phyloP scores from a whole-genome alignment of 2,113 vertebrate genomes.

The Rutilus rutilus region DNA sequence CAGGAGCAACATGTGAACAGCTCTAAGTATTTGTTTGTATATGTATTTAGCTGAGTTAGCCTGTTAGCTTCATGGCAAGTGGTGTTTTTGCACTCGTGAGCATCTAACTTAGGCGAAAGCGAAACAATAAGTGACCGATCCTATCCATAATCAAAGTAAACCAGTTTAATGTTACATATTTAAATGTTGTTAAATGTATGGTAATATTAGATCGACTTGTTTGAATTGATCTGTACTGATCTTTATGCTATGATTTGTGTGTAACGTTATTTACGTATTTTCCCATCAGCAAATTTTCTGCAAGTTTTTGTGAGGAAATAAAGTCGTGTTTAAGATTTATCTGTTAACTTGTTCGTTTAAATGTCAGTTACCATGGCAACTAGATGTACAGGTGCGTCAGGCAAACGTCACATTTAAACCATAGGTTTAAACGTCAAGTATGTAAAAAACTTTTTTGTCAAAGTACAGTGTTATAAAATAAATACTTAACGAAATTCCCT shows the following conservation, averaged over 20 bases:
- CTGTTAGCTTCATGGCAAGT: neutral
- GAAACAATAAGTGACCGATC: neutral
- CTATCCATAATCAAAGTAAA: neutral
- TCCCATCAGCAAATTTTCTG: neutral
- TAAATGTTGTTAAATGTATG: neutral
- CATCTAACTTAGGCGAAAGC: conserved; percentile 9
- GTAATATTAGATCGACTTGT: neutral
- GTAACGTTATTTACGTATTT: neutral
- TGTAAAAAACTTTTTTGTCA: neutral
- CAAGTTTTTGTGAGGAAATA: neutral
- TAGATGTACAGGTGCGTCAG: neutral
- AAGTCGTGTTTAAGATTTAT: neutral
- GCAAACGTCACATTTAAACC: neutral
- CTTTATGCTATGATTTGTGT: neutral
- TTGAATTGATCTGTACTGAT: neutral
- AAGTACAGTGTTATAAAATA: neutral
- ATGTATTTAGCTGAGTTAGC: neutral
- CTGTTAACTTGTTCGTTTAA: conserved; percentile 8
- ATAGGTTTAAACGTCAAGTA: neutral
- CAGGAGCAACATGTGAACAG: neutral
- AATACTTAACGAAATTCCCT: neutral
- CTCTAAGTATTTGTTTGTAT: neutral
- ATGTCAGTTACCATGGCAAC: neutral
- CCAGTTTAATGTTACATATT: neutral
- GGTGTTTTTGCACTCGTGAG: neutral